Conservation (phyloP, 2,888 invertebrate genomes). For the Scelioninae gen. 1 region DNA sequence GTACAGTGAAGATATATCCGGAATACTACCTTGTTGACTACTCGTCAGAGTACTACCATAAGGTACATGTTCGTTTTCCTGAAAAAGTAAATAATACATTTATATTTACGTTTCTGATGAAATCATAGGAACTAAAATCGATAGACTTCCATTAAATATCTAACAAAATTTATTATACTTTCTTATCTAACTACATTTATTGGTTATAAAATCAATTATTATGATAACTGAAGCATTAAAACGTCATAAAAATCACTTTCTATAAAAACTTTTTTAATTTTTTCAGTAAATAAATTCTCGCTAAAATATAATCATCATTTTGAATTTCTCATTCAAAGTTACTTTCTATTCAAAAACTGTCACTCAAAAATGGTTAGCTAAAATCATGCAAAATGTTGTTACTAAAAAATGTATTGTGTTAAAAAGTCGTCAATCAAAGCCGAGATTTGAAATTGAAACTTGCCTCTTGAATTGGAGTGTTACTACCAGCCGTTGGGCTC, state of each 20-base stretch:
- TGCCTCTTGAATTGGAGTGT: slow-evolving; percentile 87
- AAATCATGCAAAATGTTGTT: slow-evolving; percentile 27
- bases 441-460: slow-evolving; percentile 22
- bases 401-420: slow-evolving; percentile 14
- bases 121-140: too few species aligned
- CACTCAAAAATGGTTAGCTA: slow-evolving; percentile 38
- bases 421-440: background rate
- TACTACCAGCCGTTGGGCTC: slow-evolving; percentile 87
- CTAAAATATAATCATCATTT: too few species aligned
- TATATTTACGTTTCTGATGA: background rate
- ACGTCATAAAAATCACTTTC: too few species aligned
- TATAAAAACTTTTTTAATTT: too few species aligned
- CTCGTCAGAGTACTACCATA: slow-evolving; percentile 86
- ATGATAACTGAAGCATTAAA: background rate
- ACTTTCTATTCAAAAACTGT: background rate
- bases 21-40: slow-evolving; percentile 88
- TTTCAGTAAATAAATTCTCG: too few species aligned
- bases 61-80: slow-evolving; percentile 89
- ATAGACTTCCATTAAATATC: too few species aligned
- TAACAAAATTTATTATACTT: too few species aligned
- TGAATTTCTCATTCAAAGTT: background rate
- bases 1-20: slow-evolving; percentile 90
- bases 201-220: background rate
- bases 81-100: slow-evolving; percentile 47
- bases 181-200: too few species aligned